Conservation (phyloP, 1,140 invertebrate species). For the Bombus balteatus region DNA sequence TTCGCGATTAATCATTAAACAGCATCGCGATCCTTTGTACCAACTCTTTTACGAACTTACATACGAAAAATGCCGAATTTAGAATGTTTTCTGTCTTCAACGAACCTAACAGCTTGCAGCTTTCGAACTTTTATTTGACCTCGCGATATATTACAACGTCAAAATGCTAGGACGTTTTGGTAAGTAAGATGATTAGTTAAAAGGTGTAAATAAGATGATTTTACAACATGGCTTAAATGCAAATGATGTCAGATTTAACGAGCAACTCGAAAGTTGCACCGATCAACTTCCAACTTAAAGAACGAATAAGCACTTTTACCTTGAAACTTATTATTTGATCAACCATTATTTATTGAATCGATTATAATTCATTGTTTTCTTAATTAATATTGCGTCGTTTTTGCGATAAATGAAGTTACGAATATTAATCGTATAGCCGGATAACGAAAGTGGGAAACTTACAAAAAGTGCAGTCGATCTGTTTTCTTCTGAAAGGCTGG, state of each 20-base stretch:
- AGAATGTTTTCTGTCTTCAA: not conserved
- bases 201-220: too few species aligned
- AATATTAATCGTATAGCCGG: not conserved
- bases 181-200: too few species aligned
- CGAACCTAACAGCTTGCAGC: not conserved
- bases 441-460: not conserved
- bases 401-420: too few species aligned
- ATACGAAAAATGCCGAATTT: not conserved
- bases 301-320: too few species aligned
- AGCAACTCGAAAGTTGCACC: too few species aligned
- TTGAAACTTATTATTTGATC: too few species aligned
- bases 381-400: too few species aligned
- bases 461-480: not conserved
- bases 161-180: not conserved
- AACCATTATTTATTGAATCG: too few species aligned
- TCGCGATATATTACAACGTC: not conserved
- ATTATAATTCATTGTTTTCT: not conserved
- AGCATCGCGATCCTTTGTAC: not conserved
- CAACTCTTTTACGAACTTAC: not conserved
- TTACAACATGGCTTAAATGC: too few species aligned
- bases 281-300: too few species aligned
- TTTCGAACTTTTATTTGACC: not conserved
- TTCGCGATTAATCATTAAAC: constrained; percentile 52
- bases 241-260: too few species aligned
- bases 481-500: too few species aligned